Evolutionary conservation across 2,113 vertebrate species (phyloP).

Genomic region (Phylloscopus trochiloides): DNA sequence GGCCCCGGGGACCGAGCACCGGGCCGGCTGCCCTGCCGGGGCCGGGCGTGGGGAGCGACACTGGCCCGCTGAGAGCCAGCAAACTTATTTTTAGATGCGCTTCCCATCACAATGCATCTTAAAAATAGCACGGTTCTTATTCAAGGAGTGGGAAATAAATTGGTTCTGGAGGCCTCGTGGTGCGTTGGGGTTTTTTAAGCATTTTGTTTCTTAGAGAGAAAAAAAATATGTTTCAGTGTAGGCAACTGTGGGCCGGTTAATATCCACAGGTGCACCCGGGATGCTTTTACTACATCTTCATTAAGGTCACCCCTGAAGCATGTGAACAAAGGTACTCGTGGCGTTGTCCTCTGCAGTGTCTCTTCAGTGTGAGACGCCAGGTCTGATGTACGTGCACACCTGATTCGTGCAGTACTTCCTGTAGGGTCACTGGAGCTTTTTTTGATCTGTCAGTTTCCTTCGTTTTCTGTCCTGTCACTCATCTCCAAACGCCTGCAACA

Average conservation of each 20-base stretch:
- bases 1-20: background rate
- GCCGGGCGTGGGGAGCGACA: background rate
- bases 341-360: background rate
- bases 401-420: background rate
- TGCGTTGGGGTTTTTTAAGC: background rate
- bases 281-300: background rate
- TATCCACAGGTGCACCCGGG: background rate
- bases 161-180: background rate
- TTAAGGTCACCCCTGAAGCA: background rate
- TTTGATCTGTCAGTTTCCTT: background rate
- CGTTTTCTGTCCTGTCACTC: background rate
- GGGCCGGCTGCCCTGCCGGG: background rate
- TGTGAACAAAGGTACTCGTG: background rate
- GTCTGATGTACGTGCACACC: background rate
- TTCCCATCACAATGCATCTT: background rate
- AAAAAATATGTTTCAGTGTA: background rate
- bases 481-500: background rate
- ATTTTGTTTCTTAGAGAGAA: background rate
- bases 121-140: slow-evolving; percentile 44
- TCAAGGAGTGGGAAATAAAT: slow-evolving; percentile 12
- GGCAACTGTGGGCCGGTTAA: background rate
- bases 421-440: background rate
- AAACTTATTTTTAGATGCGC: slow-evolving; percentile 56
- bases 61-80: background rate
- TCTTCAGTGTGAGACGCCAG: background rate